Evolutionary conservation across 2,888 invertebrate species (phyloP), one percentile per base, ranked within the genome.

Genomic region (Dryobota labecula): DNA sequence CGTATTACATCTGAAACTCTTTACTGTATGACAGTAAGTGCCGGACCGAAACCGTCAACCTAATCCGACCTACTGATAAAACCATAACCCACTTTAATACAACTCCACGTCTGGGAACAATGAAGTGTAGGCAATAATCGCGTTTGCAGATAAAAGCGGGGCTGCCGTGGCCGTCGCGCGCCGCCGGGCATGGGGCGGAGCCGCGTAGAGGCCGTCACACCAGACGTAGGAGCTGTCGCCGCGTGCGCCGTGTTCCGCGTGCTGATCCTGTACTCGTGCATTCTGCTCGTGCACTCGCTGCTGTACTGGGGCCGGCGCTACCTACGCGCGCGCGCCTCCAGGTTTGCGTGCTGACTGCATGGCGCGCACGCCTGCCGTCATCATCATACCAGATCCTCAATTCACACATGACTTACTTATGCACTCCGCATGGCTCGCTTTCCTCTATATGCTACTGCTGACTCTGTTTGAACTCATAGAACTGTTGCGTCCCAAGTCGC

Each of bases 391-490:
- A 18, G 84, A 87, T 33, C 88, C 85, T 1, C 64, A 71, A 18
- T 45, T 84, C 75, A 90, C 90, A n/a, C 72, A 67, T 8, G 60
- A 80, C 27, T 57, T 91, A 30, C 79, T 92, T 24, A 78, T 86
- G 30, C 67, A 84, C 62, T 77, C 83, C 18, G 86, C 89, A 18
- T 89, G 90, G 87, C 87, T 93, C 63, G 79, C 86, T 18, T 89
- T 92, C 73, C 33, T 86, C 41, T 92, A 92, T 78, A 87, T 92
- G 88, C 73, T 92, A 61, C 76, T 93, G 70, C 80, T 92, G 27
- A 85, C 89, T 15, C 76, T 92, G 54, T 93, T 92, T 74, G 90
- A 92, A 73, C 71, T 93, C 45, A 85, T 92, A 24, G 92, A 93
- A 76, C 70, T 89, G 62, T 67, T 92, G 71, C 91, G 93, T 7